phyloP scores from a whole-genome alignment of 2,797 vertebrate genomes.

The Phylloscopus collybita region DNA sequence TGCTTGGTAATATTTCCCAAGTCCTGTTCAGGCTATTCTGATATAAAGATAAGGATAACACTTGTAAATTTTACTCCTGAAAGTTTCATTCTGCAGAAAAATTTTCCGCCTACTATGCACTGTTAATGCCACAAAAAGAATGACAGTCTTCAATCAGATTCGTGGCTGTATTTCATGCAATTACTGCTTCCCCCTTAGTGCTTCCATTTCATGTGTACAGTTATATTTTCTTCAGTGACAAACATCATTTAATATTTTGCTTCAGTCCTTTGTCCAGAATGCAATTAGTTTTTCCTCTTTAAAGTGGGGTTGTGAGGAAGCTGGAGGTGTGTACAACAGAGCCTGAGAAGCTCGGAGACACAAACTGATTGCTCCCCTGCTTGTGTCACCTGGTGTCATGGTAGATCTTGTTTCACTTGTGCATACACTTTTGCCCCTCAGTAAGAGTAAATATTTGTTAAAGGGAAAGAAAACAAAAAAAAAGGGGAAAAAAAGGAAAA shows the following conservation, averaged over 20 bases:
- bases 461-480: neutral
- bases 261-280: neutral
- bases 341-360: neutral
- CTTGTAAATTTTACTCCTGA: neutral
- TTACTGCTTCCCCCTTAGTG: neutral
- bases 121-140: neutral
- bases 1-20: neutral
- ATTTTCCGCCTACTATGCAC: neutral
- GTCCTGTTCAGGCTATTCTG: neutral
- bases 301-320: neutral
- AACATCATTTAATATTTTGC: neutral
- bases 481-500: rapidly evolving
- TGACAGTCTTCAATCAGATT: neutral
- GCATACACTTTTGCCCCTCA: neutral
- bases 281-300: neutral
- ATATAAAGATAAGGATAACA: neutral
- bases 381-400: neutral
- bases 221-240: neutral
- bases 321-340: neutral
- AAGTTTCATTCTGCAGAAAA: neutral
- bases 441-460: neutral
- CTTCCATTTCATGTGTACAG: neutral
- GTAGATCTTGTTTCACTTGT: neutral
- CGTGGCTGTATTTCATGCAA: neutral
- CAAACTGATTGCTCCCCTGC: neutral